Base-by-base conservation (phyloP, 2,113 vertebrate species). In the Pachypanchax playfairii region DNA sequence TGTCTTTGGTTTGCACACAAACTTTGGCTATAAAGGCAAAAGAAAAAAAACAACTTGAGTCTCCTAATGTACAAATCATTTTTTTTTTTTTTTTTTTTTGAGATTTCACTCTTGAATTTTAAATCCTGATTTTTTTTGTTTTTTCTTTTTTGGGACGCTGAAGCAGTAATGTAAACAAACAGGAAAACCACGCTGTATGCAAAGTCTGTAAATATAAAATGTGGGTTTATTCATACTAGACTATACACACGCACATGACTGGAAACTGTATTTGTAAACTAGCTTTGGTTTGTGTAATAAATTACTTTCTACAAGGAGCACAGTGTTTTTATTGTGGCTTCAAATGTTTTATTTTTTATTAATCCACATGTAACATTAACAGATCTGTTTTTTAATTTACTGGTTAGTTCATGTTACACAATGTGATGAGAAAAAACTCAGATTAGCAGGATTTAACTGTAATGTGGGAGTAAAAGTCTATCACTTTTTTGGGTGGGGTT, bases 241-340 rank as follows among this genome's bases (percentile, higher is more conserved):
- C 75, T 55, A 80, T 76, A 85, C 87, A 90, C 87, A 85, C 59
- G 48, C 86, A 90, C 89, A 90, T 76, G 87, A 91, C 91, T 91
- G 90, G 91, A 90, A 91, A 85, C 75, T 87, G 82, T 87, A 90
- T 91, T 91, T 91, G 89, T 92, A 91, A 92, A 91, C 87, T 89
- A 89, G 88, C 88, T 90, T 90, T 92, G 87, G 90, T 91, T 92
- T 92, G 88, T 93, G 89, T 90, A 93, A 93, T 93, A 91, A 92
- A 93, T 89, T 72, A 91, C 90, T 90, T 93, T 91, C 84, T 92
- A 88, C 88, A 88, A 89, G n/a, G n/a, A n/a, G n/a, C 80, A 77
- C 71, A n/a, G 54, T 61, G 49, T 60, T 56, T 11, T 17, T 82
- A 9, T 77, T 85, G 4, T 11, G 3, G 1, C 3, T 24, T 6